Percentiles rank a stretch among this genome's conserved stretches.
phyloP scores from a whole-genome alignment of 2,113 vertebrate species.

The Pygoscelis antarcticus region DNA sequence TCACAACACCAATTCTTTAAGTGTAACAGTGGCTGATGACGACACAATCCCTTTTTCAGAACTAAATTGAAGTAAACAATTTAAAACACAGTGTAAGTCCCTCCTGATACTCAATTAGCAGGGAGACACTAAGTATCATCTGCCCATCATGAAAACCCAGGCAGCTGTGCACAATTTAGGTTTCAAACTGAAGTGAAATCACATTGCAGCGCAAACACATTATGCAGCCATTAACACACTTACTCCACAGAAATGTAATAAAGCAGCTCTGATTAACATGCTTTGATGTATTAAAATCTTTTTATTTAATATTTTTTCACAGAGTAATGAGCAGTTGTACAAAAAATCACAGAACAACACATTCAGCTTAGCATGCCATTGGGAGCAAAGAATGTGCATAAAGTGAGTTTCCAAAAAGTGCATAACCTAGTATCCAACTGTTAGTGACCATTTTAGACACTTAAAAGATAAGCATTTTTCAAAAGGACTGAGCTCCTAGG shows the following conservation, averaged over 20 bases:
- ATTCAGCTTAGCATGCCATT: neutral
- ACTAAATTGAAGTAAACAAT: slow-evolving; percentile 11
- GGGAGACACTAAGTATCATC: neutral
- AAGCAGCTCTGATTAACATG: slow-evolving; percentile 20
- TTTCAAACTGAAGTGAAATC: slow-evolving; percentile 29
- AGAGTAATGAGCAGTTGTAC: neutral
- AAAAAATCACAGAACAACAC: neutral
- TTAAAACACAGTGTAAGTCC: neutral
- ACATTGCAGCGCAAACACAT: slow-evolving; percentile 52
- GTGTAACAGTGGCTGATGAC: neutral
- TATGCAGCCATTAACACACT: slow-evolving; percentile 52
- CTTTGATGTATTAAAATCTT: neutral
- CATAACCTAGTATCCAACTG: neutral
- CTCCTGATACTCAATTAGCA: neutral
- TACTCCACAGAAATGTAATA: slow-evolving; percentile 3
- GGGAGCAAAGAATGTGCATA: neutral
- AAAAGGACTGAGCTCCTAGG: neutral
- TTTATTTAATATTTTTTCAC: neutral
- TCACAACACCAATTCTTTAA: neutral
- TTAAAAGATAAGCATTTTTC: neutral
- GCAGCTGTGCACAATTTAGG: slow-evolving; percentile 53
- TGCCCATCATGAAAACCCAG: slow-evolving; percentile 3
- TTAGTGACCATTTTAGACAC: neutral
- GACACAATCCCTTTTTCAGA: neutral
- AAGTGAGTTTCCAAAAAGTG: neutral